Conservation (phyloP, 2,797 vertebrate species). For the Aulostomus chinensis region DNA sequence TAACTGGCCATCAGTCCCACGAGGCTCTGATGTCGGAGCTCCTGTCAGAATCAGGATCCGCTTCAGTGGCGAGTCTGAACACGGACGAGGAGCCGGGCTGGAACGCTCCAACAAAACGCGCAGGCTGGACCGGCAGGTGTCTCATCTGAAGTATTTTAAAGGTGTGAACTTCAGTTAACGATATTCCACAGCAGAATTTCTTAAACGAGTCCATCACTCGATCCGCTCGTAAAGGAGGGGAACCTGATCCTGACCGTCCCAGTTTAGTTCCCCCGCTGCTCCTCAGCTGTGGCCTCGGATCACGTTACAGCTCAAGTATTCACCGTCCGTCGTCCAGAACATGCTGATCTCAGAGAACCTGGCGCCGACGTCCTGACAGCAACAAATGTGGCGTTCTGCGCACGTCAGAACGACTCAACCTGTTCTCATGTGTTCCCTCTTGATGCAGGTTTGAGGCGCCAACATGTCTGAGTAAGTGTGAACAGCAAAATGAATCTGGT, state of each 20-base stretch:
- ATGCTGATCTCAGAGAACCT: conserved; percentile 52
- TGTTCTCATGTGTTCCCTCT: neutral
- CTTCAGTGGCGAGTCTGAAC: too few relatives aligned
- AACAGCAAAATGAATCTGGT: too few relatives aligned
- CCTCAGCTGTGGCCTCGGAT: conserved; percentile 64
- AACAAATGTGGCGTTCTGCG: neutral
- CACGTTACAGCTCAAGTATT: conserved; percentile 51
- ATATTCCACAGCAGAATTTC: conserved; percentile 2
- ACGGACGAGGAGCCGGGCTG: too few relatives aligned
- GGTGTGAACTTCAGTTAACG: neutral
- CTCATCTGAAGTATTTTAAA: neutral
- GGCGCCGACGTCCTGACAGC: too few relatives aligned
- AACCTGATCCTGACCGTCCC: conserved; percentile 48
- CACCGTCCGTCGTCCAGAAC: too few relatives aligned
- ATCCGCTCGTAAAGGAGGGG: too few relatives aligned
- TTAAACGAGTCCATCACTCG: conserved; percentile 11
- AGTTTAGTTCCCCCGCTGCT: conserved; percentile 61
- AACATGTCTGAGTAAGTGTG: conserved; percentile 81
- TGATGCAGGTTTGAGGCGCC: conserved; percentile 56
- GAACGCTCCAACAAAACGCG: too few relatives aligned
- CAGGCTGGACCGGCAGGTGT: neutral
- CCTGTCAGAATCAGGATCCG: too few relatives aligned
- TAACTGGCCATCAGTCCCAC: too few relatives aligned
- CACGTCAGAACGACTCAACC: too few relatives aligned
- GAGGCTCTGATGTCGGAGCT: too few relatives aligned